A percentile compares a stretch with the other conserved stretches of the same genome.
phyloP scores from a whole-genome alignment of 2,113 vertebrate genomes.

The Mirounga angustirostris region DNA sequence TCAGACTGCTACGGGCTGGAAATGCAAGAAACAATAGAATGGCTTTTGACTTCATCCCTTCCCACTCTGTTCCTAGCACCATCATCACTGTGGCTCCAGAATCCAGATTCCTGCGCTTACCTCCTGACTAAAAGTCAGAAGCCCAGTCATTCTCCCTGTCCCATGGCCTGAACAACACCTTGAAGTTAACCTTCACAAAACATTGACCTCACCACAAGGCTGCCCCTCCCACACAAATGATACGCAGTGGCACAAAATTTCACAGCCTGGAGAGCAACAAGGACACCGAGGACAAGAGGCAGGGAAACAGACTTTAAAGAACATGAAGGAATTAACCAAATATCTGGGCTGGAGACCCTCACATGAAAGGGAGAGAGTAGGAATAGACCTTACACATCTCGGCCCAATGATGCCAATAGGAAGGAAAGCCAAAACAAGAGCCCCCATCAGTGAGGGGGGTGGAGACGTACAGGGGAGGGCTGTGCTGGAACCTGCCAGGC shows the following conservation, averaged over 20 bases:
- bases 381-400: not conserved
- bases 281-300: not conserved
- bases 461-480: fast-evolving
- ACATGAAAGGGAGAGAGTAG: not conserved
- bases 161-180: not conserved
- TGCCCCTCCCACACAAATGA: not conserved
- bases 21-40: not conserved
- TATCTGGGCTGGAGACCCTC: not conserved
- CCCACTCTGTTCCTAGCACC: not conserved
- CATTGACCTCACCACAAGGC: not conserved
- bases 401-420: not conserved
- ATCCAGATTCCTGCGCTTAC: not conserved
- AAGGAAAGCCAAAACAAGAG: not conserved
- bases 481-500: not conserved
- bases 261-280: not conserved
- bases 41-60: not conserved
- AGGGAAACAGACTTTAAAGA: not conserved
- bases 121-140: not conserved
- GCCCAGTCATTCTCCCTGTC: not conserved
- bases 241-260: not conserved
- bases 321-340: not conserved
- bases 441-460: not conserved
- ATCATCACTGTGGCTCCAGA: too few relatives aligned
- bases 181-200: not conserved
- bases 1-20: not conserved